Conservation (phyloP, 2,113 vertebrate genomes). For the Nyctereutes procyonoides region DNA sequence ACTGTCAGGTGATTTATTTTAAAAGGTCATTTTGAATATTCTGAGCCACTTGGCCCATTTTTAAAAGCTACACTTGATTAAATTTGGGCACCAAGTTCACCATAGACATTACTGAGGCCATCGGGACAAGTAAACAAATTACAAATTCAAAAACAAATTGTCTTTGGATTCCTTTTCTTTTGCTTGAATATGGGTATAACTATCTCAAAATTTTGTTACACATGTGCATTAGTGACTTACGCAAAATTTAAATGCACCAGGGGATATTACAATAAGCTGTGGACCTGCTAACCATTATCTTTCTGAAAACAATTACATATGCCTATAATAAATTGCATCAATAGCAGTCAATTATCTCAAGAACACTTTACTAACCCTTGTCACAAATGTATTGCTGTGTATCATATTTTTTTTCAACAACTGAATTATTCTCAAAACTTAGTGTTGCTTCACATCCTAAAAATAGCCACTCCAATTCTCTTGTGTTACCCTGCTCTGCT, state of each 20-base stretch:
- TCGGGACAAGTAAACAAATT: slow-evolving; percentile 35
- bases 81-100: slow-evolving; percentile 53
- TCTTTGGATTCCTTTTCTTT: slow-evolving; percentile 23
- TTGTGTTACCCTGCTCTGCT: slow-evolving; percentile 55
- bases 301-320: slow-evolving; percentile 53
- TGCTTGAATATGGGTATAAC: not conserved
- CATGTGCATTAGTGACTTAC: not conserved
- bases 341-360: slow-evolving; percentile 39
- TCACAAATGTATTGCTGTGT: slow-evolving; percentile 64
- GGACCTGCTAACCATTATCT: slow-evolving; percentile 10
- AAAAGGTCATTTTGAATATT: slow-evolving; percentile 62
- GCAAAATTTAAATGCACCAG: slow-evolving; percentile 9
- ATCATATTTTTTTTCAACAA: slow-evolving; percentile 64
- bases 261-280: not conserved
- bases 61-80: slow-evolving; percentile 60
- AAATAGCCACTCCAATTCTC: slow-evolving; percentile 65
- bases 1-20: slow-evolving; percentile 47
- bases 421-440: slow-evolving; percentile 58
- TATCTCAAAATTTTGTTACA: not conserved
- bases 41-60: slow-evolving; percentile 60
- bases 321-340: slow-evolving; percentile 39
- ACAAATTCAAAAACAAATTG: slow-evolving; percentile 36
- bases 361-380: slow-evolving; percentile 51
- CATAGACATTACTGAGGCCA: not conserved
- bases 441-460: slow-evolving; percentile 70